Percentiles rank a stretch among this genome's conserved stretches.
phyloP scores from a whole-genome alignment of 2,888 invertebrate genomes.

The Shargacucullia verbasci region DNA sequence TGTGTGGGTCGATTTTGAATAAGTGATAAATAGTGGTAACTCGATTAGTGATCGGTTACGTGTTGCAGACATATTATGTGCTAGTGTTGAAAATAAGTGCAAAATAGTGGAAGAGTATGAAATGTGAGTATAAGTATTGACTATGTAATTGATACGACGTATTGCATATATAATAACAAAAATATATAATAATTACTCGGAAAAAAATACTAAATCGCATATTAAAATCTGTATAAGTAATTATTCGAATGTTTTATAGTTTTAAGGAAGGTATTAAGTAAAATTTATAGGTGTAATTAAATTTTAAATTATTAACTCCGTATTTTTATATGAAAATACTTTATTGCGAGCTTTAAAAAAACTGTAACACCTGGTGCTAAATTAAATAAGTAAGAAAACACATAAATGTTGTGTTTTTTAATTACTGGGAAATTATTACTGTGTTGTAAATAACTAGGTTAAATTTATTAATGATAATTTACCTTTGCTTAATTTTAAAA shows the following conservation, averaged over 20 bases:
- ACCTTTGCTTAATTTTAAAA: no score
- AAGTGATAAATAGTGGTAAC: conserved; percentile 22
- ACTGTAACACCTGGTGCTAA: conserved; percentile 36
- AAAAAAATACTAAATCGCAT: conserved; percentile 16
- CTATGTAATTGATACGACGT: background rate
- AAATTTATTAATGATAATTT: background rate
- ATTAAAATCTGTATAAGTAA: conserved; percentile 27
- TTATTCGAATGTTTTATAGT: conserved; percentile 39
- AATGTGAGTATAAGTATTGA: conserved; percentile 27
- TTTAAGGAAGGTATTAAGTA: conserved; percentile 38
- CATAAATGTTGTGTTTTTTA: conserved; percentile 34
- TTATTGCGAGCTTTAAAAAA: conserved; percentile 39
- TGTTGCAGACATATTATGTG: background rate
- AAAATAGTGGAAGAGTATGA: conserved; percentile 3
- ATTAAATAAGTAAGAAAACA: conserved; percentile 22
- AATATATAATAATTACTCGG: conserved; percentile 12
- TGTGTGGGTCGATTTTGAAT: conserved; percentile 1
- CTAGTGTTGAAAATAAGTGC: background rate
- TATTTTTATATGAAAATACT: conserved; percentile 17
- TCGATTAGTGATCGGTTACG: conserved; percentile 31
- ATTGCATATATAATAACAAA: no score
- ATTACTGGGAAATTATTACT: conserved; percentile 33
- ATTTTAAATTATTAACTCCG: conserved; percentile 19
- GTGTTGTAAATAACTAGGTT: conserved; percentile 10
- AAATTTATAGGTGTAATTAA: conserved; percentile 46